Percentiles rank a stretch among this genome's conserved stretches.
Evolutionary conservation across 2,797 vertebrate genomes (phyloP).

Genomic region (Scyliorhinus canicula): DNA sequence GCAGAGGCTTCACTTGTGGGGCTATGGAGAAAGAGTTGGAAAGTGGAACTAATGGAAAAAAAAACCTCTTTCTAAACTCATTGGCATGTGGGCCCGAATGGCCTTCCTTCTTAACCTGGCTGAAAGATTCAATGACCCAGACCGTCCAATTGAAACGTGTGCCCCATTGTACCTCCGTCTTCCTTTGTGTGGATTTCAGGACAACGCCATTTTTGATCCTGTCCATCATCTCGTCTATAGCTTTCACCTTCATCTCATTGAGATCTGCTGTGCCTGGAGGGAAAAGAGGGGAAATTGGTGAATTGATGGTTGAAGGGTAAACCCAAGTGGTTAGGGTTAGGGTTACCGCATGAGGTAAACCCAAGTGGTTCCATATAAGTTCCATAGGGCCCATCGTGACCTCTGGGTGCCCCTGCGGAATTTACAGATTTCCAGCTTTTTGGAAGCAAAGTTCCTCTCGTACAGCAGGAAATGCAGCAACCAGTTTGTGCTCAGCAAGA

Average conservation of each 20-base stretch:
- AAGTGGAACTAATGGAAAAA: too few relatives aligned
- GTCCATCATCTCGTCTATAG: constrained; percentile 76
- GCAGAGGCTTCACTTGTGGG: too few relatives aligned
- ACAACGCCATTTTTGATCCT: constrained; percentile 67
- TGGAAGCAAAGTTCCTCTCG: not conserved
- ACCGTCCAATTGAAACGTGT: not conserved
- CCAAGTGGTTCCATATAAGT: not conserved
- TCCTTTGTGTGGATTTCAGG: constrained; percentile 51
- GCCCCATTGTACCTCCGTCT: not conserved
- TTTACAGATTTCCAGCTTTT: not conserved
- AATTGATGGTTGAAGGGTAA: not conserved
- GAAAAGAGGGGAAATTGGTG: not conserved
- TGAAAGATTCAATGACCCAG: not conserved
- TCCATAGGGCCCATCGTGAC: not conserved
- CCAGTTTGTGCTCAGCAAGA: too few relatives aligned
- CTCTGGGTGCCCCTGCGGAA: too few relatives aligned
- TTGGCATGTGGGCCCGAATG: not conserved
- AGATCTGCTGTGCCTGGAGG: not conserved
- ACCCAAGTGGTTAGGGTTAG: too few relatives aligned
- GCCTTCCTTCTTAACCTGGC: not conserved
- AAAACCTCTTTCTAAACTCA: too few relatives aligned
- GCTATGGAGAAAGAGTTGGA: too few relatives aligned
- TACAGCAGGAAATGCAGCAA: too few relatives aligned
- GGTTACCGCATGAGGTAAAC: not conserved
- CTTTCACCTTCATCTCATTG: constrained; percentile 52